Percentiles rank a stretch among this genome's conserved stretches.
Evolutionary conservation across 2,888 invertebrate species (phyloP).

Genomic region (Dasypolia templi): DNA sequence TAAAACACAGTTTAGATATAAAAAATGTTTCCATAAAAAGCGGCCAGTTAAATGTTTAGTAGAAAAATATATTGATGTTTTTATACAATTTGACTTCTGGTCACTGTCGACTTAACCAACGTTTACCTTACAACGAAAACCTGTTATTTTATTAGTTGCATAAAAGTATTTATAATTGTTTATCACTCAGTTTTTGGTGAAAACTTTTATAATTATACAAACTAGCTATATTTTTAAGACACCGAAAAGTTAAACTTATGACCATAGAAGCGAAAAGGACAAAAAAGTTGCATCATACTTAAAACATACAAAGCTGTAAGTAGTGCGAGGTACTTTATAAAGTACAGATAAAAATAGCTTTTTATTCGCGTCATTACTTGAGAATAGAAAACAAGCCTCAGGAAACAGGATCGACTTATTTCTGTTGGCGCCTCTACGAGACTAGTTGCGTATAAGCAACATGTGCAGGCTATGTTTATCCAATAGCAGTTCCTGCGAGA

Average conservation of each 20-base stretch:
- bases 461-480: slow-evolving; percentile 31
- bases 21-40: too few species aligned
- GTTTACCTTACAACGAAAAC: background rate
- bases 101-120: too few species aligned
- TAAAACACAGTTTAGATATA: too few species aligned
- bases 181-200: background rate
- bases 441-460: slow-evolving; percentile 49
- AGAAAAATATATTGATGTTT: too few species aligned
- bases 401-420: slow-evolving; percentile 61
- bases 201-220: background rate
- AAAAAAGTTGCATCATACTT: background rate
- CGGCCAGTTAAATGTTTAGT: too few species aligned
- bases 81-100: too few species aligned
- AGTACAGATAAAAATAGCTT: slow-evolving; percentile 57
- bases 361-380: slow-evolving; percentile 58
- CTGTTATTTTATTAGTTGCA: background rate
- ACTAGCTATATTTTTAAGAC: background rate
- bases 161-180: background rate
- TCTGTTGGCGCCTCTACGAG: slow-evolving; percentile 33
- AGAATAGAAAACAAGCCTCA: slow-evolving; percentile 65
- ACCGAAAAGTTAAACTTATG: background rate
- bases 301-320: slow-evolving; percentile 35
- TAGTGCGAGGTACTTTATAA: slow-evolving; percentile 38
- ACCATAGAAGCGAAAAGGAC: background rate
- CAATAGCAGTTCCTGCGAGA: slow-evolving; percentile 27